Conservation (phyloP, 1,140 invertebrate species). For the Drosophila repletoides region DNA sequence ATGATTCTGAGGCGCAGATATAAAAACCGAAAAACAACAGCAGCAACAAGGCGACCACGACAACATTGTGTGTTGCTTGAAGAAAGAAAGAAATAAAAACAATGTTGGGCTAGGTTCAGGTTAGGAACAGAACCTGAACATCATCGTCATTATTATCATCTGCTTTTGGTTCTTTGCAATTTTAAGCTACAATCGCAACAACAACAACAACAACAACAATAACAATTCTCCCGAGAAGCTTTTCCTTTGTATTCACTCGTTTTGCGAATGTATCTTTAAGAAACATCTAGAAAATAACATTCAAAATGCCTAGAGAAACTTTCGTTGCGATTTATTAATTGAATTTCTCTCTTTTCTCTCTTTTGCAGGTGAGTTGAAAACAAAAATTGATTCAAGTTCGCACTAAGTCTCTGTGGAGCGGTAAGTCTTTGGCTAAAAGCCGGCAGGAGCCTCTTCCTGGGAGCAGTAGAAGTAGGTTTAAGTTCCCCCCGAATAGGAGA, state of each 20-base stretch:
- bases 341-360: neutral
- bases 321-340: neutral
- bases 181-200: constrained; percentile 41
- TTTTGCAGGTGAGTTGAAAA: constrained; percentile 50
- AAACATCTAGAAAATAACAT: neutral
- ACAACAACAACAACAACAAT: constrained; percentile 10
- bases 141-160: constrained; percentile 70
- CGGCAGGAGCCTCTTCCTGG: too few relatives aligned
- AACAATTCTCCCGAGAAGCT: constrained; percentile 34
- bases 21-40: constrained; percentile 61
- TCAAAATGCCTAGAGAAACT: too few relatives aligned
- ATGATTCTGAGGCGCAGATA: constrained; percentile 78
- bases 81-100: constrained; percentile 56
- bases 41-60: constrained; percentile 16
- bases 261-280: constrained; percentile 56
- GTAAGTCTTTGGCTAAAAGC: too few relatives aligned
- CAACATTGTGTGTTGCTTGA: too few relatives aligned
- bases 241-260: constrained; percentile 18
- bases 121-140: constrained; percentile 38
- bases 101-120: constrained; percentile 73
- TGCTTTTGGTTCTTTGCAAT: constrained; percentile 61
- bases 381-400: too few relatives aligned
- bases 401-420: neutral
- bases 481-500: neutral
- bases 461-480: too few relatives aligned